phyloP scores from a whole-genome alignment of 2,888 invertebrate species.

The Steinernema carpocapsae region DNA sequence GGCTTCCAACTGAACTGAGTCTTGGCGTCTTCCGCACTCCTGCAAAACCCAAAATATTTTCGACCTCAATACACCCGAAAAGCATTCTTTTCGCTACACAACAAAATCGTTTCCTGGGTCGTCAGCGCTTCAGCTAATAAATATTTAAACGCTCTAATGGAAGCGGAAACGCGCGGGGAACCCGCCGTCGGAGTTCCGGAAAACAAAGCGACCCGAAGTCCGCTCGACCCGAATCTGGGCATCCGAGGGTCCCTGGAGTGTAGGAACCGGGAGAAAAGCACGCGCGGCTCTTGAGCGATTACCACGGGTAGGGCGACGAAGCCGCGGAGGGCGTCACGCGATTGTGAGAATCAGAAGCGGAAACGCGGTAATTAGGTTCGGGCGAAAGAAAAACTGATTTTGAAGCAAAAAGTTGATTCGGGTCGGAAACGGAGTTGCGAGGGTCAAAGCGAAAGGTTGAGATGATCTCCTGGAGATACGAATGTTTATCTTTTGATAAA shows the following conservation, averaged over 20 bases:
- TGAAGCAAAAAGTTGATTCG: neutral
- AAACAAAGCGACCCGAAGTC: neutral
- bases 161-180: conserved; percentile 3
- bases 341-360: neutral
- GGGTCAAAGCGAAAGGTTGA: neutral
- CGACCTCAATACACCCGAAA: no score
- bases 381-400: neutral
- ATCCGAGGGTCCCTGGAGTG: neutral
- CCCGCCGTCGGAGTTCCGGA: neutral
- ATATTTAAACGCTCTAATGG: neutral
- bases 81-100: no score
- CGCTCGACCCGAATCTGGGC: neutral
- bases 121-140: neutral
- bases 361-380: neutral
- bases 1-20: no score
- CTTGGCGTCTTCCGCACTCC: no score
- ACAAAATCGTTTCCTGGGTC: no score
- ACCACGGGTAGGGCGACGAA: neutral
- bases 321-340: neutral
- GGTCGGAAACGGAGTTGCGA: neutral
- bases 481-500: no score
- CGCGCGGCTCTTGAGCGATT: neutral
- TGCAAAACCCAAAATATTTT: no score
- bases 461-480: neutral
- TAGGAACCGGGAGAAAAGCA: neutral